Evolutionary conservation across 2,888 invertebrate genomes (phyloP).

Genomic region (Drosophila mimetica): DNA sequence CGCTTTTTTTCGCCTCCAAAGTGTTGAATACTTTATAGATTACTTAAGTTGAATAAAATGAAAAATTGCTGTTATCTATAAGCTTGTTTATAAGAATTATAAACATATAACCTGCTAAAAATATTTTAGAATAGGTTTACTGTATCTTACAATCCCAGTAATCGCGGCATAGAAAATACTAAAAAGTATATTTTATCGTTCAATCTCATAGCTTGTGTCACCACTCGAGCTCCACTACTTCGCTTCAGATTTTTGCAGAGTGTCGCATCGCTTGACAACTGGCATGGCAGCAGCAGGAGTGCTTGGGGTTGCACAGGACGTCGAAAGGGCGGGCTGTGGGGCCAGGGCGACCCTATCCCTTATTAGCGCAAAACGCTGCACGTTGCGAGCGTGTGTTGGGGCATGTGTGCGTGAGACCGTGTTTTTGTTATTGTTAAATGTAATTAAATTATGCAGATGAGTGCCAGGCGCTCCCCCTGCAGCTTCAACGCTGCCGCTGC

Average conservation of each 20-base stretch:
- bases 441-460: slow-evolving; percentile 79
- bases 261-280: slow-evolving; percentile 59
- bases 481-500: slow-evolving; percentile 22
- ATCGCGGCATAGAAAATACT: no score
- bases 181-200: no score
- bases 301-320: background rate
- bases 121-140: no score
- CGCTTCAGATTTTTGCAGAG: slow-evolving; percentile 58
- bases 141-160: no score
- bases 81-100: no score
- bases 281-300: slow-evolving; percentile 38
- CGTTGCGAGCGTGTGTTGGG: slow-evolving; percentile 41
- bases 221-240: slow-evolving; percentile 16
- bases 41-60: no score
- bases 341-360: slow-evolving; percentile 43
- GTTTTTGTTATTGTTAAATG: slow-evolving; percentile 74
- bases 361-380: slow-evolving; percentile 74
- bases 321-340: background rate
- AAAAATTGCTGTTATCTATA: no score
- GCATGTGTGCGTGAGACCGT: slow-evolving; percentile 29
- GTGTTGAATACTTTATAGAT: no score
- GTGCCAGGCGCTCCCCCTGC: slow-evolving; percentile 49
- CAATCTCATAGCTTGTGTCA: slow-evolving; percentile 20
- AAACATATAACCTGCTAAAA: no score
- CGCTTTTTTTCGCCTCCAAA: no score